Percentiles rank a stretch among this genome's conserved stretches.
Conservation (phyloP, 2,113 vertebrate species). For the Myxocyprinus asiaticus region DNA sequence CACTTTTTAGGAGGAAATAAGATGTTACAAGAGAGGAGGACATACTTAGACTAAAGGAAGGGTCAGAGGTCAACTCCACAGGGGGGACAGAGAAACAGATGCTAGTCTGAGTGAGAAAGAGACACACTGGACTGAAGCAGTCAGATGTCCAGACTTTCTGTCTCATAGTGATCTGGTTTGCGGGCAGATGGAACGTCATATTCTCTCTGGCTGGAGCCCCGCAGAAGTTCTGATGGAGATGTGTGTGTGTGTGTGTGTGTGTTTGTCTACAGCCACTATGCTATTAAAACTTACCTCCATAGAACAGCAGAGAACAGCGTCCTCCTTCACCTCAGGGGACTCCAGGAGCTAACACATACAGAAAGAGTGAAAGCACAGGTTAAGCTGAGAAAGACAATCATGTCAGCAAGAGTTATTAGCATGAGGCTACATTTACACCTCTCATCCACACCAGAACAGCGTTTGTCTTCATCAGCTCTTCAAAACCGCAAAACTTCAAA, state of each 20-base stretch:
- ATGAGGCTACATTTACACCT: too few relatives aligned
- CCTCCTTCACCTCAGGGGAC: conserved; percentile 93
- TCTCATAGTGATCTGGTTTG: conserved; percentile 32
- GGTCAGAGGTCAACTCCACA: conserved; percentile 31
- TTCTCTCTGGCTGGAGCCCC: background rate
- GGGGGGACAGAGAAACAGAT: conserved; percentile 8
- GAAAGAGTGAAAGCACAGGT: background rate
- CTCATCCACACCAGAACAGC: too few relatives aligned
- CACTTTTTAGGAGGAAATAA: background rate
- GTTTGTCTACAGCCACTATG: conserved; percentile 4
- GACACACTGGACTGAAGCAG: background rate
- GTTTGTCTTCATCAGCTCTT: too few relatives aligned
- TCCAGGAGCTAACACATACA: conserved; percentile 83
- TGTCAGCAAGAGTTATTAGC: too few relatives aligned
- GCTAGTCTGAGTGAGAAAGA: background rate
- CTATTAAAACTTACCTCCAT: conserved; percentile 86
- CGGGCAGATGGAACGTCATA: too few relatives aligned
- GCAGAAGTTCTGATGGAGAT: conserved; percentile 10
- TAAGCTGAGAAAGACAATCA: too few relatives aligned
- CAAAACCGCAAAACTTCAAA: too few relatives aligned
- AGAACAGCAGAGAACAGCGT: conserved; percentile 94
- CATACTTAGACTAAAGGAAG: conserved; percentile 30
- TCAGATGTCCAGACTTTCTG: background rate
- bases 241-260: conserved; percentile 45
- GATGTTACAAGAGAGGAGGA: conserved; percentile 11